These are phyloP conservation scores for Timema podura DNA, from an alignment of 2,888 invertebrate genomes.

Conservation along the genomic window DNA sequence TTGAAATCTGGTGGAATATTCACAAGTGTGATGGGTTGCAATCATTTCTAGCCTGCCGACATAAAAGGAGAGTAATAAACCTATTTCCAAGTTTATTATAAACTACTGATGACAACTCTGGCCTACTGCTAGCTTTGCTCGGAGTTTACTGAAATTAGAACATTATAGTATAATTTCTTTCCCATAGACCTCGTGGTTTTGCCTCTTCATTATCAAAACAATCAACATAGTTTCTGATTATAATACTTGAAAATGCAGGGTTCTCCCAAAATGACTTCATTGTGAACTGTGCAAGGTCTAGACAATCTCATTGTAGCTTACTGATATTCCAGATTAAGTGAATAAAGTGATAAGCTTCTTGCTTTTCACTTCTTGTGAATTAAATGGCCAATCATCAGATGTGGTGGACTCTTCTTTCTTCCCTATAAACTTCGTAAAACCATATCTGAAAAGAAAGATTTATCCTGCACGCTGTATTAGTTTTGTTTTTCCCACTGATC, in stretches of 20 bases:
- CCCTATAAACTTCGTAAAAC: not conserved
- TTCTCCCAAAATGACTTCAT: not conserved
- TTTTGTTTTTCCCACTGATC: not conserved
- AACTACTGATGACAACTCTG: not conserved
- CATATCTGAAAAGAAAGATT: not conserved
- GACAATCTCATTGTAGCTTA: not conserved
- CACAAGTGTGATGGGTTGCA: not conserved
- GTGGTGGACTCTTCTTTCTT: not conserved
- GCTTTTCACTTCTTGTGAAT: not conserved
- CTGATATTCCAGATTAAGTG: not conserved
- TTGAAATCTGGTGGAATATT: not conserved
- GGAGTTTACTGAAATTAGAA: not conserved
- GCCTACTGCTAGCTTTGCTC: not conserved
- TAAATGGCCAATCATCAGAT: not conserved
- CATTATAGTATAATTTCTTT: not conserved
- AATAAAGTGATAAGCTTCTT: not conserved
- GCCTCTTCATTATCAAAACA: not conserved
- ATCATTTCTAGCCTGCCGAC: not conserved
- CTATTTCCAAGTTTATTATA: not conserved
- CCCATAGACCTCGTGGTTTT: not conserved
- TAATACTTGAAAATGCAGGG: not conserved
- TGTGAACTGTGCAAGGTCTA: not conserved
- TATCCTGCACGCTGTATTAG: not conserved
- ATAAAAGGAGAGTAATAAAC: not conserved
- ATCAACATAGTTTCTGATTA: not conserved